A percentile compares a stretch with the other conserved stretches of the same genome.
phyloP scores from a whole-genome alignment of 2,888 invertebrate species.

The Sesia bembeciformis region DNA sequence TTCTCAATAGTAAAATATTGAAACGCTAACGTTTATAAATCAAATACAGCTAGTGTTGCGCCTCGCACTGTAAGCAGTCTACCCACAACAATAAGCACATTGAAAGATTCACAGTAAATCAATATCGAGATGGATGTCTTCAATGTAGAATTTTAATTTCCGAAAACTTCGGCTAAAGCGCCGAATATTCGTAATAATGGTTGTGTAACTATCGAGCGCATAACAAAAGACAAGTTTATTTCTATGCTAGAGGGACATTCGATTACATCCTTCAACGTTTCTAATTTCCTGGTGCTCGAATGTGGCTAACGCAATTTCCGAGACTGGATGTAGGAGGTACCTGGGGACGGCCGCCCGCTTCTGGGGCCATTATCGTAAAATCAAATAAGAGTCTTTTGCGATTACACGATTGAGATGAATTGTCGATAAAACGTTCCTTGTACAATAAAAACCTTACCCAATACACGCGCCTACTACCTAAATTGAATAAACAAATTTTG shows the following conservation, averaged over 20 bases:
- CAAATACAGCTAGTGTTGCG: no score
- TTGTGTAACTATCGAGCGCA: background rate
- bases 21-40: no score
- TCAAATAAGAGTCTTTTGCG: constrained; percentile 56
- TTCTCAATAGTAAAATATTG: no score
- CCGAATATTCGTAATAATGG: background rate
- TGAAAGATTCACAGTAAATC: constrained; percentile 1
- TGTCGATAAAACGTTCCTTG: constrained; percentile 17
- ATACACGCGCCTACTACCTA: background rate
- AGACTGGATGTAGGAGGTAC: constrained; percentile 50
- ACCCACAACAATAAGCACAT: no score
- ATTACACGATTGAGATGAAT: constrained; percentile 47
- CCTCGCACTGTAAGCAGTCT: no score
- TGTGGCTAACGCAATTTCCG: constrained; percentile 73
- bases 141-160: constrained; percentile 5
- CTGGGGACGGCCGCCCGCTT: constrained; percentile 44
- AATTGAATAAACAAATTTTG: background rate
- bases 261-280: constrained; percentile 69
- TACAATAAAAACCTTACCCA: background rate
- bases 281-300: constrained; percentile 71
- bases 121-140: constrained; percentile 4
- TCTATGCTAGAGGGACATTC: constrained; percentile 57
- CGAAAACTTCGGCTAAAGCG: background rate
- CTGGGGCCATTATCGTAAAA: constrained; percentile 54
- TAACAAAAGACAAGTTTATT: constrained; percentile 48